Evolutionary conservation across 2,113 vertebrate species (phyloP).

Genomic region (Notechis scutatus): DNA sequence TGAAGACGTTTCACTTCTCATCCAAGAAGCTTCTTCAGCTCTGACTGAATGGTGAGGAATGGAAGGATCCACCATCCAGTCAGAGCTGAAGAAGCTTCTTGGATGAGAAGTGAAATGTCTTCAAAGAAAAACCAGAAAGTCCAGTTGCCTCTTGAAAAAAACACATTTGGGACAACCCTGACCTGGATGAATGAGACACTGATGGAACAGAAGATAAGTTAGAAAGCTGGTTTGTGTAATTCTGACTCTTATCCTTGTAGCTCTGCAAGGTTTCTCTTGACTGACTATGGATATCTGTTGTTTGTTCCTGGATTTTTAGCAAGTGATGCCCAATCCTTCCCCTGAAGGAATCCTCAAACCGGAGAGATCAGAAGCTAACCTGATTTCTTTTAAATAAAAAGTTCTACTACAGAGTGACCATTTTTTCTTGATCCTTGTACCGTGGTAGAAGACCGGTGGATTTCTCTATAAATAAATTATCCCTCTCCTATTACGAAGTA

Average conservation of each 20-base stretch:
- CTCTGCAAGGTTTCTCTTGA: neutral
- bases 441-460: neutral
- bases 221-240: neutral
- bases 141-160: no score
- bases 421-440: neutral
- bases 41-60: no score
- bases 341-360: neutral
- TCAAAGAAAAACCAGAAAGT: no score
- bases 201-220: neutral
- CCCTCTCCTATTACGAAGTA: neutral
- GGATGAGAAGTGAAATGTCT: no score
- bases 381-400: neutral
- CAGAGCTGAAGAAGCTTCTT: no score
- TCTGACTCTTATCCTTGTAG: neutral
- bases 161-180: no score
- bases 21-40: no score
- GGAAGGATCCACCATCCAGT: no score
- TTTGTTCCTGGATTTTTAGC: neutral
- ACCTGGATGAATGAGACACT: no score
- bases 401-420: neutral
- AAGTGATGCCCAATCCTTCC: neutral
- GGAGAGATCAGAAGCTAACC: neutral
- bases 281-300: neutral
- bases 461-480: neutral
- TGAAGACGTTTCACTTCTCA: no score